Conservation (phyloP, 2,888 invertebrate genomes). For the Xanthostigma xanthostigma region DNA sequence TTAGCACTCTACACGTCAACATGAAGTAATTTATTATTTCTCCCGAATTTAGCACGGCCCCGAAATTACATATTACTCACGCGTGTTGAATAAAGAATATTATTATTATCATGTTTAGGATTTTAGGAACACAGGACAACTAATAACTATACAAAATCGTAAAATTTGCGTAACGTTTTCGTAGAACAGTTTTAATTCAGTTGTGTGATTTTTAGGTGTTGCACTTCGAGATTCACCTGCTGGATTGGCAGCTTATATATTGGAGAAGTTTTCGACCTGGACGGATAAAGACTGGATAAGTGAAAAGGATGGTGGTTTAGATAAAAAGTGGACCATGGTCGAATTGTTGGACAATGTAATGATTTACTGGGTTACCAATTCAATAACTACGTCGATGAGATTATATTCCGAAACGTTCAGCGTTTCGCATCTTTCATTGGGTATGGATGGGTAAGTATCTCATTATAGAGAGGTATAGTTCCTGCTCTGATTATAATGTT, state of each 20-base stretch:
- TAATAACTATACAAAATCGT: no score
- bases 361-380: slow-evolving; percentile 65
- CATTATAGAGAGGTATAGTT: no score
- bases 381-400: slow-evolving; percentile 58
- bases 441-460: slow-evolving; percentile 30
- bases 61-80: no score
- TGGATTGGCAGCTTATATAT: slow-evolving; percentile 75
- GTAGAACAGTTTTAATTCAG: no score
- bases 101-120: no score
- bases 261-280: slow-evolving; percentile 78
- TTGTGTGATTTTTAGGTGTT: slow-evolving; percentile 34
- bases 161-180: no score
- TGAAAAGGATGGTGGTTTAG: slow-evolving; percentile 48
- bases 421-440: slow-evolving; percentile 18
- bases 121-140: no score
- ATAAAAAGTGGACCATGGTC: slow-evolving; percentile 49
- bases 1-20: no score
- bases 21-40: no score
- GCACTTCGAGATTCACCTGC: slow-evolving; percentile 62
- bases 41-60: no score
- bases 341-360: slow-evolving; percentile 62
- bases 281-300: slow-evolving; percentile 37
- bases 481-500: no score
- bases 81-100: no score
- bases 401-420: slow-evolving; percentile 52